Evolutionary conservation across 2,888 invertebrate species (phyloP), one percentile per base, ranked within the genome.

Genomic region (Eristalis intricaria): DNA sequence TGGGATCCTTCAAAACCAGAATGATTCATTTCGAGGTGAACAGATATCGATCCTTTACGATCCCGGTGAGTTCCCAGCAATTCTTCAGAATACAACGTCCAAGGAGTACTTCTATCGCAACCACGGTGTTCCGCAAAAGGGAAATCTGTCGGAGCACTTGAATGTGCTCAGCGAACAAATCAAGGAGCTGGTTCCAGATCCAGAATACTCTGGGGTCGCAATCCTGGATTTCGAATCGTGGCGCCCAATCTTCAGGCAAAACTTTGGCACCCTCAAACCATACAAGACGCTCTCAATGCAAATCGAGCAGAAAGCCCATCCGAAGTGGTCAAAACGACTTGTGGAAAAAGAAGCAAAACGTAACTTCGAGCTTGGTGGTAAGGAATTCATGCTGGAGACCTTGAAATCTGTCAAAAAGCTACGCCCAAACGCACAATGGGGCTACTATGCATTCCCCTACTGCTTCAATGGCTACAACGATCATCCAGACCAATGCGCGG

Each of bases 371-470:
- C 23, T 35, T 4, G 79, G 61, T 10, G 86, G 22, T 0, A 84
- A 84, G n/a, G 5, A 13, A 4, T 87, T 87, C 60, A 87, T 87
- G 79, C 38, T 79, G 2, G 61, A 83, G n/a, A 84, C 86, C 43
- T 68, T 87, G 13, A 5, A 38, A 10, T 19, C 22, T 1, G 78
- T 63, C n/a, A 75, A 75, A 5, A 78, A 60, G 35, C 15, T 87
- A 2, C 78, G 86, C 0, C 83, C 86, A 8, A 71, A 76, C 19
- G 84, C 84, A 19, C 61, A 43, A 13, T 87, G 86, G 84, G 86
- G 86, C 8, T 87, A 79, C 11, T 87, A 87, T 63, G 83, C 86
- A 7, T 87, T 87, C 66, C 86, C 86, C 22, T 87, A 84, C 32
- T 87, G 86, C 10, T 87, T 87, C 2, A 87, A 87, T 35, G 75